Conservation (phyloP, 2,797 vertebrate genomes). For the Semotilus atromaculatus region DNA sequence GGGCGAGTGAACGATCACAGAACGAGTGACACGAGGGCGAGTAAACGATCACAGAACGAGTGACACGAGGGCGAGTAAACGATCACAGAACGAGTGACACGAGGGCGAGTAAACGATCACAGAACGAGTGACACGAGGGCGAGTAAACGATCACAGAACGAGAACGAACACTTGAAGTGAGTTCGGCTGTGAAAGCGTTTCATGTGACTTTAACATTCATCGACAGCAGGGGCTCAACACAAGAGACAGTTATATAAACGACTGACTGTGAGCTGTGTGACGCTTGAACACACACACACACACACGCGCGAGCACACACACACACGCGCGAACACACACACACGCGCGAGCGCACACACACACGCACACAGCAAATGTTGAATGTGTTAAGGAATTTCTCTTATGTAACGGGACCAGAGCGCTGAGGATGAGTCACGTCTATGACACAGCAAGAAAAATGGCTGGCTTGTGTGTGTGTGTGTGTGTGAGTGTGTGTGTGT, state of each 20-base stretch:
- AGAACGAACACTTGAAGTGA: neutral
- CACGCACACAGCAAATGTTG: neutral
- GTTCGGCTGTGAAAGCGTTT: neutral
- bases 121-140: neutral
- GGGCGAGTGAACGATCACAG: neutral
- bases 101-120: neutral
- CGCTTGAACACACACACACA: neutral
- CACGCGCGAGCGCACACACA: neutral
- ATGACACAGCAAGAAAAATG: no score
- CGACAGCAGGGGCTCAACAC: neutral
- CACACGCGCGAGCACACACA: neutral
- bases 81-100: neutral
- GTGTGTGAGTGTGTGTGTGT: no score
- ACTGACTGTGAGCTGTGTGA: neutral
- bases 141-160: neutral
- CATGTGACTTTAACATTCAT: neutral
- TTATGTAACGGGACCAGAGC: neutral
- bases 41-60: neutral
- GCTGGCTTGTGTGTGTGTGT: no score
- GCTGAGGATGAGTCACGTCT: neutral
- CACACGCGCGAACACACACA: neutral
- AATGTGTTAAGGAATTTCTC: neutral
- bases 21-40: neutral
- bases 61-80: neutral
- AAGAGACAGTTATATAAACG: constrained; percentile 4